phyloP scores from a whole-genome alignment of 2,888 invertebrate genomes.

The Agrochola lychnidis region DNA sequence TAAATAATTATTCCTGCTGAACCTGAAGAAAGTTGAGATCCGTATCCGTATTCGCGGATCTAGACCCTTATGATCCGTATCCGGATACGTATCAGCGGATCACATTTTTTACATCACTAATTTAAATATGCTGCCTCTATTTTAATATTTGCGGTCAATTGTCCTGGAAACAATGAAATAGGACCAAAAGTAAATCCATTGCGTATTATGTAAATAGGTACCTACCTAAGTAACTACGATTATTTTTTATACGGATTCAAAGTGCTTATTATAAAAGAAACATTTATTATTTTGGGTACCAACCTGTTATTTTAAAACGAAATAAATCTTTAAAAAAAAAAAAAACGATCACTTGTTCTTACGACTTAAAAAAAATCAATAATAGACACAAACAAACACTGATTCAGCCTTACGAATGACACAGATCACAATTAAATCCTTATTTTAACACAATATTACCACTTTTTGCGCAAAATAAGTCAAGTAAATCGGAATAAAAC shows the following conservation, averaged over 20 bases:
- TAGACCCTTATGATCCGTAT: too few species aligned
- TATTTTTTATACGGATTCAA: background rate
- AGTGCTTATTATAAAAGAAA: background rate
- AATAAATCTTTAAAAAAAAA: background rate
- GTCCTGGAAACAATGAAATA: background rate
- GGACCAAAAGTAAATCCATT: background rate
- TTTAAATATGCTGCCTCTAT: too few species aligned
- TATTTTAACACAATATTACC: constrained; percentile 21
- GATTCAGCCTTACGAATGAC: constrained; percentile 14
- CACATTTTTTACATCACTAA: too few species aligned
- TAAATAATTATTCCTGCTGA: too few species aligned
- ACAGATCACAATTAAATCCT: background rate
- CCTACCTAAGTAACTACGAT: background rate
- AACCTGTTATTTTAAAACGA: constrained; percentile 18
- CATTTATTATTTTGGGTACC: background rate
- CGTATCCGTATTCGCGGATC: too few species aligned
- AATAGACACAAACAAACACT: constrained; percentile 55
- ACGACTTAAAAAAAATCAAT: constrained; percentile 59
- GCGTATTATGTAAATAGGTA: constrained; percentile 13
- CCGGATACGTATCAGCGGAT: too few species aligned
- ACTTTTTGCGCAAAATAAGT: background rate
- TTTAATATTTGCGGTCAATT: background rate
- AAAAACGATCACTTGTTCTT: constrained; percentile 19
- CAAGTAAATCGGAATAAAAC: constrained; percentile 1
- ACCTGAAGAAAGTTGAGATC: too few species aligned